Evolutionary conservation across 2,797 vertebrate genomes (phyloP), one percentile per base, ranked within the genome.

Genomic region (Crocidura indochinensis): DNA sequence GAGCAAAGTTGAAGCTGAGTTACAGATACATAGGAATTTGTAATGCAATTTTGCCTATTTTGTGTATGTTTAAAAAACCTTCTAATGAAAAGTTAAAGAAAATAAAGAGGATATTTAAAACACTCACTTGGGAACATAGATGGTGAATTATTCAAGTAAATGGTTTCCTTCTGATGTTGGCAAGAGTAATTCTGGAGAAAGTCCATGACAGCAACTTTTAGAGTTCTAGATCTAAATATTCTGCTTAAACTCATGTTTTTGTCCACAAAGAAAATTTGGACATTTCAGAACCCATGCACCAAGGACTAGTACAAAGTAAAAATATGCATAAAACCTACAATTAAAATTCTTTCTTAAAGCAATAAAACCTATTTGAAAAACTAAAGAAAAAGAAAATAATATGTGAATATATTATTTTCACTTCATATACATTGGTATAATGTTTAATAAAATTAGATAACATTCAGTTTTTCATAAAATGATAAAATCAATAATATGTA

Each of bases 111-210:
- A 77, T 77, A 80, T 74, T 56, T 20, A 72, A 87, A 93, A 80
- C 6, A 47, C 3, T 47, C 60, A 71, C 65, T 87, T 72, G 38
- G 51, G 69, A 95, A 8, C 46, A 65, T 49, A 60, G 14, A 49
- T 68, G 7, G 60, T 84, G 87, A 93, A 93, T 95, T 95, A 90
- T 94, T 95, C 73, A 93, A 90, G 38, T 65, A 74, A 91, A 82
- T 83, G 77, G 1, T 20, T 92, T 53, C 26, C 26, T 75, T 78
- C 65, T 60, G 78, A 78, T 84, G 24, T 53, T 93, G 47, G 91
- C n/a, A 76, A 38, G 24, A 83, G 64, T 62, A 38, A 47, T 68
- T 74, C 44, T 92, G 74, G 67, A 93, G 4, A 7, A 87, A 68
- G 38, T 71, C 29, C 77, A 88, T 91, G 4, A 74, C 71, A 84